phyloP scores from a whole-genome alignment of 2,797 vertebrate species.

The Rhinogobio ventralis region DNA sequence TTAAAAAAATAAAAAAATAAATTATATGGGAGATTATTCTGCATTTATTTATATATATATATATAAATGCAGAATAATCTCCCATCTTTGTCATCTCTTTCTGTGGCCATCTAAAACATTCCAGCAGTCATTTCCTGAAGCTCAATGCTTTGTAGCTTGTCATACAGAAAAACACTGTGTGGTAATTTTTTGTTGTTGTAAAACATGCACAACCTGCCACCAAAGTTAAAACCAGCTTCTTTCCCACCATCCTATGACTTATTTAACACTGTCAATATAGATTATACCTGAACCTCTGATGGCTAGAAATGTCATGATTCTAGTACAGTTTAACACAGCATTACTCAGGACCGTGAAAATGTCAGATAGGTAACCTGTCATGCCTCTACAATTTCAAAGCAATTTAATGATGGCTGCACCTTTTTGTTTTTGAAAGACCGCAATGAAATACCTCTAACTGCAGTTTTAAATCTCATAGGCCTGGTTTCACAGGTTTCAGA shows the following conservation, averaged over 20 bases:
- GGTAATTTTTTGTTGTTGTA: conserved; percentile 21
- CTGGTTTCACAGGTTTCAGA: too few species aligned
- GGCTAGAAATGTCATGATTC: conserved; percentile 50
- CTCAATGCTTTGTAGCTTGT: background rate
- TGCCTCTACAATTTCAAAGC: background rate
- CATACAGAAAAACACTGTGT: background rate
- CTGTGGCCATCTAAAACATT: background rate
- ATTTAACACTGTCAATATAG: conserved; percentile 61
- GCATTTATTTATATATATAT: too few species aligned
- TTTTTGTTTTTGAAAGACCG: conserved; percentile 14
- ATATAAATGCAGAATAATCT: background rate
- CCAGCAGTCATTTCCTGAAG: background rate
- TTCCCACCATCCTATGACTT: conserved; percentile 60
- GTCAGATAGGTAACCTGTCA: conserved; percentile 28
- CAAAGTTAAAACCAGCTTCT: conserved; percentile 18
- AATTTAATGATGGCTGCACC: conserved; percentile 21
- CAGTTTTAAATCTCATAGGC: background rate
- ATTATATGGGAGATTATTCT: too few species aligned
- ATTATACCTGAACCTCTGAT: conserved; percentile 55
- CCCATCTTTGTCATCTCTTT: background rate
- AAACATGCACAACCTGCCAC: conserved; percentile 39
- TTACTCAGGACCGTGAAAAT: conserved; percentile 22
- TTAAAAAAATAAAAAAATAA: too few species aligned
- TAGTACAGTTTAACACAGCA: conserved; percentile 49
- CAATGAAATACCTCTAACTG: conserved; percentile 8